Evolutionary conservation across 2,888 invertebrate genomes (phyloP).

Genomic region (Xestia rhomboidea): DNA sequence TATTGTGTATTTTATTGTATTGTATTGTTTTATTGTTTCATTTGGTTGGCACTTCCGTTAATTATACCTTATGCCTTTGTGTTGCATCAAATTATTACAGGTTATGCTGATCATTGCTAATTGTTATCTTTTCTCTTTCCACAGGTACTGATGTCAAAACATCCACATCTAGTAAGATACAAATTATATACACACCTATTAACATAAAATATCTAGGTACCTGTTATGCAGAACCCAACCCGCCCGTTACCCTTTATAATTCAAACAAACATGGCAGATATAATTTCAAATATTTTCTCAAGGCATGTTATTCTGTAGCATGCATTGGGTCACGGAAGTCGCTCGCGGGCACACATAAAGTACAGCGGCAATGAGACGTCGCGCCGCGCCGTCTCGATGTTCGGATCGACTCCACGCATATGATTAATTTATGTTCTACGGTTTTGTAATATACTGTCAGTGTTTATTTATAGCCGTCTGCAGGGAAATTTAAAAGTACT

Average conservation of each 20-base stretch:
- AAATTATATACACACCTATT: not conserved
- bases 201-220: slow-evolving; percentile 18
- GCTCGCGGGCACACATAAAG: slow-evolving; percentile 64
- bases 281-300: slow-evolving; percentile 48
- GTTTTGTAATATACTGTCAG: slow-evolving; percentile 40
- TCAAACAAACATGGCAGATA: slow-evolving; percentile 39
- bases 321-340: slow-evolving; percentile 52
- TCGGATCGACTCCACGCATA: slow-evolving; percentile 57
- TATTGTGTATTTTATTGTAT: no score
- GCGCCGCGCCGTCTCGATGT: slow-evolving; percentile 48
- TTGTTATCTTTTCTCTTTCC: slow-evolving; percentile 6
- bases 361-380: slow-evolving; percentile 70
- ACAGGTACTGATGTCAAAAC: slow-evolving; percentile 62
- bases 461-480: slow-evolving; percentile 37
- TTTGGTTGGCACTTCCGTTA: not conserved
- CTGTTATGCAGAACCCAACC: not conserved
- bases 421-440: slow-evolving; percentile 60
- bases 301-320: slow-evolving; percentile 26
- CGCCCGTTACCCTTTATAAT: slow-evolving; percentile 10
- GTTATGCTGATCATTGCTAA: slow-evolving; percentile 5
- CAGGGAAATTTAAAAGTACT: slow-evolving; percentile 26
- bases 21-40: no score
- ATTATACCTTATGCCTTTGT: not conserved
- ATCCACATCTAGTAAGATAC: slow-evolving; percentile 56
- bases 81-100: not conserved